Conservation (phyloP, 2,888 invertebrate genomes). For the Girardia tigrina region DNA sequence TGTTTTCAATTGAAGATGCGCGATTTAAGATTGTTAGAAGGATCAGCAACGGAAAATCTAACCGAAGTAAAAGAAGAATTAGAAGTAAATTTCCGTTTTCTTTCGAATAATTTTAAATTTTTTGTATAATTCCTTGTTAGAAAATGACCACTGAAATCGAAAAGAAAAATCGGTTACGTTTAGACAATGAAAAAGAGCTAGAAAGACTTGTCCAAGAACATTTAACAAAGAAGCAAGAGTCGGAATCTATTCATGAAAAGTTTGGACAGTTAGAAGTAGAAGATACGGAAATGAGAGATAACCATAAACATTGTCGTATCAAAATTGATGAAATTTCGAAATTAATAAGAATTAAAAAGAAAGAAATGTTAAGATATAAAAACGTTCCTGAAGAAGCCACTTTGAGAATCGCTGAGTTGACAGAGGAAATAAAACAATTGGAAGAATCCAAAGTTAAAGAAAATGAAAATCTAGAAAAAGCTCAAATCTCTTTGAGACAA, state of each 20-base stretch:
- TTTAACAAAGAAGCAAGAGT: background rate
- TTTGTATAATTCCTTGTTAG: background rate
- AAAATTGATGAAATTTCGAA: conserved; percentile 46
- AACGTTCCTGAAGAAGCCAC: conserved; percentile 63
- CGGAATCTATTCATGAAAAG: conserved; percentile 47
- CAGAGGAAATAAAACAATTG: conserved; percentile 54
- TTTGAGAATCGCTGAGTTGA: conserved; percentile 57
- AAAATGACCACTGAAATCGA: background rate
- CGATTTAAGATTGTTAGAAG: conserved; percentile 53
- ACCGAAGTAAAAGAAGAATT: conserved; percentile 26
- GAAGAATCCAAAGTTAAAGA: conserved; percentile 55
- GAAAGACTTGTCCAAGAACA: background rate
- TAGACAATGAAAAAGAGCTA: background rate
- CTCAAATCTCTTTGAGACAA: background rate
- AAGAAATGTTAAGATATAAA: conserved; percentile 57
- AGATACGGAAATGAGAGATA: conserved; percentile 54
- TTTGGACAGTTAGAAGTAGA: conserved; percentile 59
- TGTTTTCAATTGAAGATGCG: conserved; percentile 56
- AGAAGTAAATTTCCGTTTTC: conserved; percentile 33
- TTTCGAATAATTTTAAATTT: too few species aligned
- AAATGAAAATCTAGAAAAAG: conserved; percentile 50
- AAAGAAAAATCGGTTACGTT: background rate
- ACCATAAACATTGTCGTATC: conserved; percentile 55
- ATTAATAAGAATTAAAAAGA: conserved; percentile 16
- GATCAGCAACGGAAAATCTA: conserved; percentile 3